Evolutionary conservation across 2,797 vertebrate species (phyloP), one percentile per base, ranked within the genome.

Genomic region (Merluccius polli): DNA sequence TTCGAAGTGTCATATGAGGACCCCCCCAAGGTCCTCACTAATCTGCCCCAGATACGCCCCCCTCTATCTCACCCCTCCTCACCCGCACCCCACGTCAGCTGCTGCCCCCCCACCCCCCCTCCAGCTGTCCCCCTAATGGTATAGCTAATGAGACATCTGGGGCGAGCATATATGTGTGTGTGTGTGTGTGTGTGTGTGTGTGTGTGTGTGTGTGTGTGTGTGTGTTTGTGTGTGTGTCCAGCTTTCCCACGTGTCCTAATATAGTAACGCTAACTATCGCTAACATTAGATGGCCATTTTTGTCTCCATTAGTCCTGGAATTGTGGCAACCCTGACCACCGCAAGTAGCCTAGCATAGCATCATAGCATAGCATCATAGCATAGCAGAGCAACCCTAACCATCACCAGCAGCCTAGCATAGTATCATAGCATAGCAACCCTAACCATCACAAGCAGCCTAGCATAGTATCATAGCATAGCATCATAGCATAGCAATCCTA

Each of bases 81-180:
- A 10, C 36, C 36, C 41, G 13, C 13, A 15, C 41, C 2, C 41
- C 41, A 59, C 82, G 83, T 91, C 91, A 92, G 91, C 89, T 91
- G 91, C 90, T 83, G 80, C 84, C 83, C 83, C 86, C 48, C 84
- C 83, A 82, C 86, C 48, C 48, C 90, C 81, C 88, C 85, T 86
- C 89, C 92, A 92, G 93, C 92, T 94, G 93, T 92, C 90, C 84
- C 80, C 65, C 88, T 93, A 94, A 94, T 92, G 92, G 93, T 93
- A 93, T 92, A 94, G 90, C 88, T 93, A 93, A 93, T 93, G 92
- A 92, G 91, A 92, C 92, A 92, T 91, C 91, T 92, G 92, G 90
- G 91, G 88, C 88, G 88, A 1, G 41, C 4, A 16, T 33, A 7
- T 33, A 7, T 33, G 32, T 33, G 32, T 33, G 32, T 33, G 32